Base-by-base conservation (phyloP, 2,888 invertebrate species). In the Drosophila imparisetae region DNA sequence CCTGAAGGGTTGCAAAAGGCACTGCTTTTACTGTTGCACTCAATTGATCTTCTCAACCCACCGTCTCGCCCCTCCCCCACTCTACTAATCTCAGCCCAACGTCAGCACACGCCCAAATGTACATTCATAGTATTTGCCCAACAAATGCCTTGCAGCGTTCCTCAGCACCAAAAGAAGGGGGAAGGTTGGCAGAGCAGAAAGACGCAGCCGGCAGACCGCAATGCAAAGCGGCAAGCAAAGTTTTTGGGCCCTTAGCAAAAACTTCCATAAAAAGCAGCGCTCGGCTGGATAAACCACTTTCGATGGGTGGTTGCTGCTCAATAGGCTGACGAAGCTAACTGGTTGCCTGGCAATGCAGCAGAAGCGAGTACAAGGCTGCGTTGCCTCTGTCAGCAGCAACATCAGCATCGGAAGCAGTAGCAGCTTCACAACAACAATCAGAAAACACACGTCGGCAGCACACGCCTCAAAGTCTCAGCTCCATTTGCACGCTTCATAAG, bases 401-500 rank as follows among this genome's bases (percentile, higher is more conserved):
- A 48, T 42, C 64, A 40, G 24, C 13, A 30, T 36, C 45, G 24
- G 21, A 8, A 24, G 15, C 8, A 15, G 45, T 24, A 1, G 8
- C 45, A 15, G 8, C 45, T 15, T 45, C 34, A 21, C 10, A 61
- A 29, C 24, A 15, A 45, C 45, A 45, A 21, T 45, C 21, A 42
- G 29, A 29, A 61, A 30, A 40, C 13, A 40, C 55, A 55, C 18
- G 27, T 27, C 27, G 18, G 21, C 1, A 42, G 18, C 21, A 29
- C 21, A 59, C 24, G 45, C 63, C 58, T 40, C 76, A 48, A 55
- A 66, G 7, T 38, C 49, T 27, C 42, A 62, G 75, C 58, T 67
- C 59, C 76, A 72, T 66, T 62, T 78, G 78, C 81, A 84, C 83
- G 91, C 90, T 88, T 89, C 84, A 89, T 86, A 90, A 89, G 92